Conservation (phyloP, 2,888 invertebrate species). For the Tenthredo amoena region DNA sequence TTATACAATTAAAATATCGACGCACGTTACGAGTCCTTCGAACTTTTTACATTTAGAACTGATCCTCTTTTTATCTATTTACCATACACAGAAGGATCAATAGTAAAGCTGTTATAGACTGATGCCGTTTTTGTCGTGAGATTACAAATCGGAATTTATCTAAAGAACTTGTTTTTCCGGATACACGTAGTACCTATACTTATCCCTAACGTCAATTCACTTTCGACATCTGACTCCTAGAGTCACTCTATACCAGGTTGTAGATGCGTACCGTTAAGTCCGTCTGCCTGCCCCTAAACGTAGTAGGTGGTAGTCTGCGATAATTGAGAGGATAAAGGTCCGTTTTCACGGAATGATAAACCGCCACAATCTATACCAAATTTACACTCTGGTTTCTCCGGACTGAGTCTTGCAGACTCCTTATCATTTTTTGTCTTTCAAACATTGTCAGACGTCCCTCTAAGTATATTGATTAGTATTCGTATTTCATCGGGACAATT, state of each 20-base stretch:
- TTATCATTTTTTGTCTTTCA: neutral
- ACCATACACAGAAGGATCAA: neutral
- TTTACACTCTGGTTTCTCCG: neutral
- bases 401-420: neutral
- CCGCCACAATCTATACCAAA: neutral
- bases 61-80: neutral
- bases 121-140: neutral
- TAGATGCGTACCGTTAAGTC: slow-evolving; percentile 22
- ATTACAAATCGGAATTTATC: neutral
- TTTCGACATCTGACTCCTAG: slow-evolving; percentile 27
- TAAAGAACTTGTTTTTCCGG: neutral
- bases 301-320: slow-evolving; percentile 12
- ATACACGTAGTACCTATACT: slow-evolving; percentile 15
- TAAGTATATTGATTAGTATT: neutral
- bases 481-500: neutral
- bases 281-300: slow-evolving; percentile 29
- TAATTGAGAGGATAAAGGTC: slow-evolving; percentile 31
- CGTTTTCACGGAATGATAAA: slow-evolving; percentile 11
- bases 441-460: neutral
- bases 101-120: neutral
- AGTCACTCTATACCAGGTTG: slow-evolving; percentile 5
- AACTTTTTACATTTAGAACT: neutral
- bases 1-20: neutral
- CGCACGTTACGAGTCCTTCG: neutral
- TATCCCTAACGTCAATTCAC: slow-evolving; percentile 7